A percentile compares a stretch with the other conserved stretches of the same genome.
phyloP scores from a whole-genome alignment of 2,113 vertebrate genomes.

The Neodon shergylaensis region DNA sequence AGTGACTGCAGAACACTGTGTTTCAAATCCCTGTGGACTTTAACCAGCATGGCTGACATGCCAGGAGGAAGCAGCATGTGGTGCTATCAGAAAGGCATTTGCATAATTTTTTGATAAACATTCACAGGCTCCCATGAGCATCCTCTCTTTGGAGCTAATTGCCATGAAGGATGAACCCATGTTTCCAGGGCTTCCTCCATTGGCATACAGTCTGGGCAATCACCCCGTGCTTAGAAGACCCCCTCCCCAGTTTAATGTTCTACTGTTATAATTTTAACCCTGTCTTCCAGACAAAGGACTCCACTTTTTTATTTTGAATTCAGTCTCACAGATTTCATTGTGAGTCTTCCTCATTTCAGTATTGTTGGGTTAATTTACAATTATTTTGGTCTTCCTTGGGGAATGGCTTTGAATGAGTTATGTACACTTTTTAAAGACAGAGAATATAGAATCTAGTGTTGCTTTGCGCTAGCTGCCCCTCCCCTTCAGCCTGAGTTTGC shows the following conservation, averaged over 20 bases:
- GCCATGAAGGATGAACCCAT: accelerated
- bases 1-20: background rate
- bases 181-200: background rate
- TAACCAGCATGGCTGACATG: background rate
- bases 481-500: background rate
- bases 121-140: background rate
- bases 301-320: background rate
- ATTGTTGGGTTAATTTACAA: background rate
- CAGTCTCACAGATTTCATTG: background rate
- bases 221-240: no score
- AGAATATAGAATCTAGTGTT: background rate
- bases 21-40: background rate
- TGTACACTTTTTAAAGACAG: background rate
- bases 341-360: background rate
- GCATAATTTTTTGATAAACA: background rate
- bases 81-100: accelerated
- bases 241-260: background rate
- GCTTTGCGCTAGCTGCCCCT: background rate
- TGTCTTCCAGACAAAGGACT: background rate
- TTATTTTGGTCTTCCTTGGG: background rate
- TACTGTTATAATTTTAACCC: background rate
- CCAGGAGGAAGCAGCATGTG: background rate
- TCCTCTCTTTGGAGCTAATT: background rate
- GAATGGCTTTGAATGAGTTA: background rate
- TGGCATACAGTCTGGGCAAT: no score